phyloP scores from a whole-genome alignment of 2,797 vertebrate genomes.

The Eulemur coronatus region DNA sequence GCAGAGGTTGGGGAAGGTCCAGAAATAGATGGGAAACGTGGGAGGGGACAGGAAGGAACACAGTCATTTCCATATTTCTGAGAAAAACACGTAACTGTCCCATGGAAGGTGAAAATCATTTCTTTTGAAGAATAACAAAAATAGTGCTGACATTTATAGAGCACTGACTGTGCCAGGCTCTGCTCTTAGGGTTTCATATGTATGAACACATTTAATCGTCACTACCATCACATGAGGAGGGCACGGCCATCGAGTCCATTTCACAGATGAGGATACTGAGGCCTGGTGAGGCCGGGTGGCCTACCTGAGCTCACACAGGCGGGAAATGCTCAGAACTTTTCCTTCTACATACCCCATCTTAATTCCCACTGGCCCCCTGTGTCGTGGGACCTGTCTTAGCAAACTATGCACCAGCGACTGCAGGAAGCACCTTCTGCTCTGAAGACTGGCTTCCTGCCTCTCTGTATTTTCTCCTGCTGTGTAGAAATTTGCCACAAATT shows the following conservation, averaged over 20 bases:
- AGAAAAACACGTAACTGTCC: not conserved
- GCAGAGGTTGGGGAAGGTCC: not conserved
- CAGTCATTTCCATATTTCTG: not conserved
- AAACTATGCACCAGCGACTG: rapidly evolving
- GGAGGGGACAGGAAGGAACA: not conserved
- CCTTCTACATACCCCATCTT: not conserved
- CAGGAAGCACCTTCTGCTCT: not conserved
- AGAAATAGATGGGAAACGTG: not conserved
- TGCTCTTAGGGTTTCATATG: too few species aligned
- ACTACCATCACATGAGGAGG: too few species aligned
- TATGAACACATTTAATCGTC: not conserved
- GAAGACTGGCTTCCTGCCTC: not conserved
- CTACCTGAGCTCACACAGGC: not conserved
- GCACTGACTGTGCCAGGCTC: not conserved
- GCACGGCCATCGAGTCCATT: not conserved
- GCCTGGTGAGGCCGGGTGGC: not conserved
- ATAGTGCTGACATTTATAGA: rapidly evolving
- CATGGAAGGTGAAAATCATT: not conserved
- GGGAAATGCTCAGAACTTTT: not conserved
- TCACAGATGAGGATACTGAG: not conserved
- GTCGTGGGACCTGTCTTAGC: not conserved
- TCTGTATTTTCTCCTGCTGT: not conserved
- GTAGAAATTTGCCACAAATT: not conserved
- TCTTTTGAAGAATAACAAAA: too few species aligned
- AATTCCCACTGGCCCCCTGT: not conserved